Conservation (phyloP, 2,888 invertebrate genomes). For the Acanthosepion esculentum region DNA sequence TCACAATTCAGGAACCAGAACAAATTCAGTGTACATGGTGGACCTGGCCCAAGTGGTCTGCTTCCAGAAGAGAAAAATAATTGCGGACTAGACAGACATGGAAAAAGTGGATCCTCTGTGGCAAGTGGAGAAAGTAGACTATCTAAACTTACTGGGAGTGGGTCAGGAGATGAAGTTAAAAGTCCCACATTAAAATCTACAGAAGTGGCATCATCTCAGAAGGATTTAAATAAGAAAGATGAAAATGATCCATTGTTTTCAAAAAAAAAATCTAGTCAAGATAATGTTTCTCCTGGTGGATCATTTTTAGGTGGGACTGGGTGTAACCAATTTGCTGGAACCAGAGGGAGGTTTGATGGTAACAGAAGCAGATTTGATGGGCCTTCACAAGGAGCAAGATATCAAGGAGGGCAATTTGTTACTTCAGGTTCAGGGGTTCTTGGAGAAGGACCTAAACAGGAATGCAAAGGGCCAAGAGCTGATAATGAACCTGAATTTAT, state of each 20-base stretch:
- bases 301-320: background rate
- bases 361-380: conserved; percentile 17
- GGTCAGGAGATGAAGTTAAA: background rate
- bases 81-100: background rate
- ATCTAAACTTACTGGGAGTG: background rate
- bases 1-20: conserved; percentile 33
- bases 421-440: background rate
- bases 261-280: conserved; percentile 36
- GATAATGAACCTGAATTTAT: background rate
- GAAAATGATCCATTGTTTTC: background rate
- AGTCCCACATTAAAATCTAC: background rate
- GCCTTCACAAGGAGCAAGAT: conserved; percentile 40
- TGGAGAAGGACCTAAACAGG: background rate
- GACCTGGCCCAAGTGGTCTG: background rate
- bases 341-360: background rate
- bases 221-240: conserved; percentile 7
- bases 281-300: background rate
- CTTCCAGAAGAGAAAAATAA: background rate
- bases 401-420: conserved; percentile 11
- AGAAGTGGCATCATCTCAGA: background rate
- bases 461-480: background rate
- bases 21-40: background rate
- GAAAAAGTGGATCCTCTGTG: background rate
- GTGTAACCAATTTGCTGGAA: conserved; percentile 24
- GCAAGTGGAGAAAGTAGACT: background rate